These are phyloP conservation scores for Deroplatys truncata DNA, from an alignment of 2,888 invertebrate species.

Conservation along the genomic window DNA sequence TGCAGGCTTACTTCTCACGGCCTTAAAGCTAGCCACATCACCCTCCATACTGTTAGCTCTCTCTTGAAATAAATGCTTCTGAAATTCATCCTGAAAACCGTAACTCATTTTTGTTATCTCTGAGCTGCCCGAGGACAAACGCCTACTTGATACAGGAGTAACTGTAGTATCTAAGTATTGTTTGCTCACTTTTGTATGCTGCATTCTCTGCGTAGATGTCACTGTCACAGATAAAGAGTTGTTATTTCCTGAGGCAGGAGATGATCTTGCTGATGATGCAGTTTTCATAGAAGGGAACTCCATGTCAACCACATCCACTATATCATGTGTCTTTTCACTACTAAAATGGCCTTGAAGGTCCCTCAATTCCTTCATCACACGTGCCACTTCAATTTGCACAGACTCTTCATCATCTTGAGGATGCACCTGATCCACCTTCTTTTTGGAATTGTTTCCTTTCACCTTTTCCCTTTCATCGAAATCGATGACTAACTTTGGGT, in stretches of 20 bases:
- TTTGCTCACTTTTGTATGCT: neutral
- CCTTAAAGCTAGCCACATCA: neutral
- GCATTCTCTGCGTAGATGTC: neutral
- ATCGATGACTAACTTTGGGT: neutral
- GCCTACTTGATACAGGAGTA: neutral
- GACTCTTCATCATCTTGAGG: constrained; percentile 40
- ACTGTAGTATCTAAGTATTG: neutral
- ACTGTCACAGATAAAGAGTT: neutral
- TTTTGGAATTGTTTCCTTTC: neutral
- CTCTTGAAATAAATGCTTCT: constrained; percentile 26
- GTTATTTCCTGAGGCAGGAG: neutral
- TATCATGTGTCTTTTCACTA: neutral
- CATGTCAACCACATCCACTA: neutral
- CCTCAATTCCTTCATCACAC: constrained; percentile 41
- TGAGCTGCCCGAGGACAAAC: neutral
- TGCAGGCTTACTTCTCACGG: neutral
- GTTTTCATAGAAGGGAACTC: neutral
- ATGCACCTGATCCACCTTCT: neutral
- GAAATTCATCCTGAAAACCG: constrained; percentile 30
- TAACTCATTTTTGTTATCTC: neutral
- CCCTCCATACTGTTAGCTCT: neutral
- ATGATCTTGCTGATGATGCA: neutral
- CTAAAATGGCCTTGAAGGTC: constrained; percentile 36
- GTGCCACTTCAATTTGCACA: constrained; percentile 43
- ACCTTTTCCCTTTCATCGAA: neutral